Evolutionary conservation across 2,888 invertebrate species (phyloP), one percentile per base, ranked within the genome.

Genomic region (Melieria omissa): DNA sequence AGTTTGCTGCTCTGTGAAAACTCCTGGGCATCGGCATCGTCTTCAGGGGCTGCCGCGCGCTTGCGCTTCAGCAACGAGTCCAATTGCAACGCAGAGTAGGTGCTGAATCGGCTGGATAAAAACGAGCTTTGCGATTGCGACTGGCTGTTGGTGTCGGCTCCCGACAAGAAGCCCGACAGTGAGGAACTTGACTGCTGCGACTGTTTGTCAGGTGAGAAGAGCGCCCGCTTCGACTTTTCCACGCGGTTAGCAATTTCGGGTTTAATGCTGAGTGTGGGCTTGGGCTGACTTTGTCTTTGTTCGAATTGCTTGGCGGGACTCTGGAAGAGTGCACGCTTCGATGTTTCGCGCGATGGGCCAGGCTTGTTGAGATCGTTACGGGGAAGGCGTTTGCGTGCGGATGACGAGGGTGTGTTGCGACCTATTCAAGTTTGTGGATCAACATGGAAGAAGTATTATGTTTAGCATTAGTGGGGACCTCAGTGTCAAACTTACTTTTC

Each of bases 291-390:
- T 46, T 75, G 73, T 77, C 71, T 80, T 58, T 79, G 86, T 74
- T 88, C 89, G 76, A 89, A 90, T 9, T 81, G 86, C 75, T 89
- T 89, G 77, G 90, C 91, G 2, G 94, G 93, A 82, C 93, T 94
- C 78, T 93, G 90, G 79, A 94, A 94, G 3, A 94, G 84, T 0
- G 93, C 93, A 70, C 94, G 88, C 78, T 93, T 94, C 0, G 92
- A 88, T 0, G 90, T 89, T 81, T 91, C 91, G 29, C 90, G 84
- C 0, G 89, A 86, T 55, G 75, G 86, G 71, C 85, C 82, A 3
- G 83, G 78, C 66, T 85, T 85, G 29, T 79, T 76, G 75, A 81
- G 78, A 76, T 84, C 82, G 66, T 76, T 79, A 47, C 81, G 82
- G 65, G 76, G 82, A 0, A 83, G 74, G 4, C 81, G 78, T 72